Evolutionary conservation across 2,888 invertebrate species (phyloP), one percentile per base, ranked within the genome.

Genomic region (Iphiclides podalirius): DNA sequence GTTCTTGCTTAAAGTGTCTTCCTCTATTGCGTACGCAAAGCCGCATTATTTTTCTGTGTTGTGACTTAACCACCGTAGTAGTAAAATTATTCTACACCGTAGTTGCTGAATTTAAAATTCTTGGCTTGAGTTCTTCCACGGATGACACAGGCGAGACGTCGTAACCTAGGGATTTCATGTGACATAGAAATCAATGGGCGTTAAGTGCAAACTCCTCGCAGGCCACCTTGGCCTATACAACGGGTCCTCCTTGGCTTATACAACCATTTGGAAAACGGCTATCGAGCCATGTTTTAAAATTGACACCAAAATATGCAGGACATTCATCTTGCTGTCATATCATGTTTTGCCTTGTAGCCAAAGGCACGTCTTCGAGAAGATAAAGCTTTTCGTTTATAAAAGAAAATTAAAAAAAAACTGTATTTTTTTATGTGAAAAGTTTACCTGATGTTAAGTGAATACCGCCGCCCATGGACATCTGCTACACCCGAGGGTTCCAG

Each of bases 301-400:
- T 20, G 26, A 2, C 8, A 8, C 8, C 26, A 26, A 26, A 4
- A 8, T 26, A 9, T 26, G 8, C 26, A 26, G 8, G 26, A 26
- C 9, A 26, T 26, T 9, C 26, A 9, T 26, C 6, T 4, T 20
- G 6, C 20, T 26, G 26, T 7, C 9, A 26, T 26, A 26, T 26
- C 26, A 2, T 26, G 26, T 7, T 26, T 6, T 26, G 26, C 26
- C 8, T 26, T 26, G 26, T 26, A 26, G 26, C 26, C 20, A 26
- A 6, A 26, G 26, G 26, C 26, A 26, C 26, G 9, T 26, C 26
- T 26, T 26, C 1, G 9, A 26, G 20, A 6, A 20, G 4, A 12
- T 15, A 8, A 26, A 17, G 54, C 49, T 54, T 55, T 49, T 42
- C 26, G 49, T 3, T 4, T 45, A 37, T n/a, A 38, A 73, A 75